Conservation (phyloP, 2,888 invertebrate species). For the Galerucella nymphaeae region DNA sequence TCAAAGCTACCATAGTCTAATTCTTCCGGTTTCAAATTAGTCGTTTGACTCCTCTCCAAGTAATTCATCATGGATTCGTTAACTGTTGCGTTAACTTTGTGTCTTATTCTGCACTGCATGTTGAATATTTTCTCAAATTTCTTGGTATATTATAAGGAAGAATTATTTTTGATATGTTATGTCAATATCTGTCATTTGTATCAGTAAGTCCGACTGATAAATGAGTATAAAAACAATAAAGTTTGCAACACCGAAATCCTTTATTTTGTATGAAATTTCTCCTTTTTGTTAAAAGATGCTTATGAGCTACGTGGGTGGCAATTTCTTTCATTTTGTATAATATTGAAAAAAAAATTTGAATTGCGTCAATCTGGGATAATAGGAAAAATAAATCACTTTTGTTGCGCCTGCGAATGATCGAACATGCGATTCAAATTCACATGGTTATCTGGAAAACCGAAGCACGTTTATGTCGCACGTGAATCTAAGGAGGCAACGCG, state of each 20-base stretch:
- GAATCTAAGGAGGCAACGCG: not conserved
- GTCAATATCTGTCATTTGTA: no score
- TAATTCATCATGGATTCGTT: slow-evolving; percentile 13
- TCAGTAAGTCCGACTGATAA: no score
- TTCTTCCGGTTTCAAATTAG: not conserved
- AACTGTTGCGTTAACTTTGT: no score
- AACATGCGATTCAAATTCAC: slow-evolving; percentile 14
- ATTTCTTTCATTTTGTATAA: no score
- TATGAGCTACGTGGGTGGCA: no score
- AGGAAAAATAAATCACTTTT: not conserved
- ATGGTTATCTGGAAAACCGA: slow-evolving; percentile 7
- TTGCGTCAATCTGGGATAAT: not conserved
- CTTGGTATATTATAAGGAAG: no score
- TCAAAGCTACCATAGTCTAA: not conserved
- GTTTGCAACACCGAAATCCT: no score
- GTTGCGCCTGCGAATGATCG: slow-evolving; percentile 6
- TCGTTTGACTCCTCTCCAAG: not conserved
- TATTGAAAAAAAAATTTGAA: not conserved
- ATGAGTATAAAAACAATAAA: no score
- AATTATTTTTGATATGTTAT: no score
- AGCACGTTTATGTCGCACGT: slow-evolving; percentile 23
- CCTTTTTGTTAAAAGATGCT: no score
- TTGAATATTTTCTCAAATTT: not conserved
- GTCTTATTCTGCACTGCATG: not conserved
- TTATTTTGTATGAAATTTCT: no score